Conservation (phyloP, 2,888 invertebrate species). For the Platycheirus albimanus region DNA sequence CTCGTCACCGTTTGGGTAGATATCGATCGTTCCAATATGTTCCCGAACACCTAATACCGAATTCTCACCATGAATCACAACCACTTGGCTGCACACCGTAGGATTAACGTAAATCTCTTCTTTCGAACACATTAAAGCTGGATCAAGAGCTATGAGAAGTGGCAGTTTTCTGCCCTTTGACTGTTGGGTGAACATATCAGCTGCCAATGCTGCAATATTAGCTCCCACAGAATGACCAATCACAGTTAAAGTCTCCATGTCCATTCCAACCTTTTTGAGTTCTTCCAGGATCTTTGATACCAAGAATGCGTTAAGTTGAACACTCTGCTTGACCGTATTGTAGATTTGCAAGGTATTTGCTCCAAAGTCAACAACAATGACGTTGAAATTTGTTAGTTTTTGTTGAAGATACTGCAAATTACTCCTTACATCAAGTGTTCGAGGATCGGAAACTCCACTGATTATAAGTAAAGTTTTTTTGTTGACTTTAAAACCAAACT, state of each 20-base stretch:
- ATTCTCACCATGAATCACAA: constrained; percentile 80
- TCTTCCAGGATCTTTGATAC: constrained; percentile 76
- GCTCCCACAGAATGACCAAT: constrained; percentile 81
- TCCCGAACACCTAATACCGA: constrained; percentile 78
- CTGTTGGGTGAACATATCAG: constrained; percentile 58
- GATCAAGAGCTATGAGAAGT: constrained; percentile 78
- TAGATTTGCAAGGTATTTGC: constrained; percentile 78
- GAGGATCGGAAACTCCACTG: constrained; percentile 70
- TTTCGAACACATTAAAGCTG: constrained; percentile 79
- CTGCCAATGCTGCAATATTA: constrained; percentile 80
- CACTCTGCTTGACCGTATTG: constrained; percentile 79
- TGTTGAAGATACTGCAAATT: constrained; percentile 78
- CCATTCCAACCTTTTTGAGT: background rate
- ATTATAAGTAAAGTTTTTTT: constrained; percentile 78
- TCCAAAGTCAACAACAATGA: constrained; percentile 79
- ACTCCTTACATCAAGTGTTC: constrained; percentile 76
- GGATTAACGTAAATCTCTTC: constrained; percentile 77
- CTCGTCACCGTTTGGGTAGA: constrained; percentile 80
- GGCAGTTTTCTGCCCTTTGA: constrained; percentile 22
- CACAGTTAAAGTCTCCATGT: constrained; percentile 76
- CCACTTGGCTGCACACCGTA: constrained; percentile 75
- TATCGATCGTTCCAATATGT: constrained; percentile 78
- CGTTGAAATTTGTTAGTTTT: constrained; percentile 78
- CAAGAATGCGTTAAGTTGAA: constrained; percentile 78
- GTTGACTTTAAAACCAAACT: constrained; percentile 78